phyloP scores from a whole-genome alignment of 2,797 vertebrate species.

The Periophthalmus magnuspinnatus region DNA sequence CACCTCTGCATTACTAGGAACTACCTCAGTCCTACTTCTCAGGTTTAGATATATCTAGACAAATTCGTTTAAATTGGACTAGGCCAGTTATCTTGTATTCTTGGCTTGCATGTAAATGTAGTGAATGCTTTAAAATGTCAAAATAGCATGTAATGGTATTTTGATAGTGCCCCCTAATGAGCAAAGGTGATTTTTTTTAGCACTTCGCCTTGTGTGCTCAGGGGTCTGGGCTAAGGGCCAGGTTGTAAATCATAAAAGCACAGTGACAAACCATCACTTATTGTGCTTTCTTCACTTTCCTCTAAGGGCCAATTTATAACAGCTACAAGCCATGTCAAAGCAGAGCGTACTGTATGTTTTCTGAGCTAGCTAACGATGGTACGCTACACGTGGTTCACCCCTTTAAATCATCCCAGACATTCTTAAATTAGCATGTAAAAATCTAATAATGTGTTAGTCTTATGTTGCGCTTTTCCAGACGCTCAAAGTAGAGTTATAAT shows the following conservation, averaged over 20 bases:
- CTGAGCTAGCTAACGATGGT: background rate
- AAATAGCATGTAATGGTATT: background rate
- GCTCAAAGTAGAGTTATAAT: too few species aligned
- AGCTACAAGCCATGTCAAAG: background rate
- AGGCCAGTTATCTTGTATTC: too few species aligned
- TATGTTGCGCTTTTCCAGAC: too few species aligned
- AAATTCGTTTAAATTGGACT: too few species aligned
- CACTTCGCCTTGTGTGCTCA: constrained; percentile 34
- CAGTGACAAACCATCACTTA: constrained; percentile 72
- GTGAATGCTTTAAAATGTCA: too few species aligned
- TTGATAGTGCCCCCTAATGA: constrained; percentile 44
- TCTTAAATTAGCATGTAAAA: background rate
- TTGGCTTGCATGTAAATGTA: too few species aligned
- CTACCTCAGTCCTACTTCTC: too few species aligned
- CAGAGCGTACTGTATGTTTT: background rate
- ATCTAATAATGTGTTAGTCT: too few species aligned
- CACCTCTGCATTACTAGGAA: too few species aligned
- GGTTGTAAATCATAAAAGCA: constrained; percentile 70
- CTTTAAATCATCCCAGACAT: background rate
- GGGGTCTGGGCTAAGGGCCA: constrained; percentile 48
- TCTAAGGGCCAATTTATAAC: background rate
- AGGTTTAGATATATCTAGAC: too few species aligned
- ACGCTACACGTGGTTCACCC: too few species aligned
- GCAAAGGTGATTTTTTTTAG: constrained; percentile 51
- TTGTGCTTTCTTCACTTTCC: constrained; percentile 61